Conservation (phyloP, 1,140 invertebrate species). For the Colletes latitarsis region DNA sequence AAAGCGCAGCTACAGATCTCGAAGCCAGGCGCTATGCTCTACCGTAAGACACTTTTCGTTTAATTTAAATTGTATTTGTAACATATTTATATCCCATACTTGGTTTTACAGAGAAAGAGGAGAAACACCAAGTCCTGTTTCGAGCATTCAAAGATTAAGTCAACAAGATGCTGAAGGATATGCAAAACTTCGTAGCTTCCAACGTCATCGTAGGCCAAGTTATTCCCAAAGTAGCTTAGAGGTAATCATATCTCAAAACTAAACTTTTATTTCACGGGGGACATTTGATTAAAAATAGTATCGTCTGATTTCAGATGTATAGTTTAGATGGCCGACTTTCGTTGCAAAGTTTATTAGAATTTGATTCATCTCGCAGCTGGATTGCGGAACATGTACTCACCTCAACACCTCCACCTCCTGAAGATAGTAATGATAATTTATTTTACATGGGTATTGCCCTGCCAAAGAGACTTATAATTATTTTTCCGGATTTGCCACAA, state of each 20-base stretch:
- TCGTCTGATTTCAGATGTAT: constrained; percentile 72
- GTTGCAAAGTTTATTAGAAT: constrained; percentile 77
- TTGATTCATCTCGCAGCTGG: constrained; percentile 76
- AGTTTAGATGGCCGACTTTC: constrained; percentile 78
- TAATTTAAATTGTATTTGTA: constrained; percentile 28
- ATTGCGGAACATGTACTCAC: constrained; percentile 70
- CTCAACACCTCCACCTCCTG: constrained; percentile 68
- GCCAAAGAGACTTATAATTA: constrained; percentile 85
- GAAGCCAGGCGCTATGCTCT: constrained; percentile 72
- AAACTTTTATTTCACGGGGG: neutral
- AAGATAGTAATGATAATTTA: constrained; percentile 72
- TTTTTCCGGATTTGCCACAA: constrained; percentile 84
- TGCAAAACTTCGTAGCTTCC: constrained; percentile 88
- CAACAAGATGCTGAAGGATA: constrained; percentile 90
- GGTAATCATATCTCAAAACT: constrained; percentile 51
- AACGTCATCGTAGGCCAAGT: constrained; percentile 84
- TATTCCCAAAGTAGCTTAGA: constrained; percentile 79
- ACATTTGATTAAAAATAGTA: neutral
- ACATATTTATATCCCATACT: constrained; percentile 11
- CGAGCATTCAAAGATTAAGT: constrained; percentile 88
- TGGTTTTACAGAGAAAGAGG: constrained; percentile 82
- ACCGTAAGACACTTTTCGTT: constrained; percentile 63
- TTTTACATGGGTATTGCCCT: constrained; percentile 91
- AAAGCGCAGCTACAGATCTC: constrained; percentile 78
- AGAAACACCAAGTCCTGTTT: constrained; percentile 90